Conservation (phyloP, 2,797 vertebrate genomes). For the Scolopax rusticola region DNA sequence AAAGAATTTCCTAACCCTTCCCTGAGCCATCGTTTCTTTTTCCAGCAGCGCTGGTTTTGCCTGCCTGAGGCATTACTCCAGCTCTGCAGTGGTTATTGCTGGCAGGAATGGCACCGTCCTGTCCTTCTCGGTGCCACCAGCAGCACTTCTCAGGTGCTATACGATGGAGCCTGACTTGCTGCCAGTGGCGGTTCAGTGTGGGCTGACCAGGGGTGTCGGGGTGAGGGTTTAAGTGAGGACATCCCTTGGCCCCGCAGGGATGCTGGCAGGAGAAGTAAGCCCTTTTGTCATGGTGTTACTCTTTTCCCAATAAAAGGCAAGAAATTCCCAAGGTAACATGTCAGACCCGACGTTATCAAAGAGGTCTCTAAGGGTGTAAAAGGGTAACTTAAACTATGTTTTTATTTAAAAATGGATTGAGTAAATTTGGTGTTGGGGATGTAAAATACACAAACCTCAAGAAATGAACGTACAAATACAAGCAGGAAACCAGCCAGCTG, state of each 20-base stretch:
- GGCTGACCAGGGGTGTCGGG: rapidly evolving
- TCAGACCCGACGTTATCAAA: background rate
- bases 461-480: background rate
- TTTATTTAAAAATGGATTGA: conserved; percentile 26
- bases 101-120: background rate
- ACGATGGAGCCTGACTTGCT: background rate
- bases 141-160: background rate
- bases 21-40: background rate
- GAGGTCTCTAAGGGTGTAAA: background rate
- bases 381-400: background rate
- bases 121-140: background rate
- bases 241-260: rapidly evolving
- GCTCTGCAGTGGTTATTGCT: background rate
- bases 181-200: background rate
- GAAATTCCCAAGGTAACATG: background rate
- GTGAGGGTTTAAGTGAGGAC: background rate
- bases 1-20: conserved; percentile 48
- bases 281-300: background rate
- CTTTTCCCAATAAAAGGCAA: background rate
- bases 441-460: background rate
- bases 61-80: background rate
- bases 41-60: background rate
- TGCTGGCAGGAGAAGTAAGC: background rate
- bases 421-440: background rate
- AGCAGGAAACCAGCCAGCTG: background rate